Conservation (phyloP, 2,888 invertebrate genomes). For the Drosophila subsilvestris region DNA sequence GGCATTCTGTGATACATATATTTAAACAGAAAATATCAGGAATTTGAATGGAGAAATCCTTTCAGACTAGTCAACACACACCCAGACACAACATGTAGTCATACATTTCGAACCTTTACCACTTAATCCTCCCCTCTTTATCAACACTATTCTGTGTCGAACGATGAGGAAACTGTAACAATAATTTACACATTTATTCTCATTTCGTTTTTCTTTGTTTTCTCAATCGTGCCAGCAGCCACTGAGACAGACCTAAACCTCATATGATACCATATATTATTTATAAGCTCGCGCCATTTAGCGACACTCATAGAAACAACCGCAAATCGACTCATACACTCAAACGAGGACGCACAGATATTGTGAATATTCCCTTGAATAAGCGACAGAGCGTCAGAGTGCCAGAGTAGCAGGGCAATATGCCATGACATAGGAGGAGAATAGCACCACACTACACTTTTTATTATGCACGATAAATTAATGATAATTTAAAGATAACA, state of each 20-base stretch:
- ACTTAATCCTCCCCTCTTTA: neutral
- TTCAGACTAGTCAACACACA: too few species aligned
- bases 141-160: neutral
- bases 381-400: conserved; percentile 4
- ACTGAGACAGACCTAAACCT: conserved; percentile 7
- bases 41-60: too few species aligned
- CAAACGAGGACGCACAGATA: neutral
- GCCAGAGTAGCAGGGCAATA: conserved; percentile 12
- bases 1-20: too few species aligned
- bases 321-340: conserved; percentile 14
- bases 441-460: conserved; percentile 17
- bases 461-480: conserved; percentile 69
- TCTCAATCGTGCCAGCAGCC: conserved; percentile 9
- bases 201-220: conserved; percentile 24
- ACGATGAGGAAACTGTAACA: conserved; percentile 10
- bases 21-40: too few species aligned
- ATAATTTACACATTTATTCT: conserved; percentile 56
- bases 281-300: conserved; percentile 45
- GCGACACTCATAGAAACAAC: conserved; percentile 26
- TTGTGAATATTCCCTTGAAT: neutral
- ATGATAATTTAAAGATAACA: conserved; percentile 75
- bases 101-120: neutral
- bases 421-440: conserved; percentile 4
- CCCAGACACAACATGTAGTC: neutral
- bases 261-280: conserved; percentile 35